Evolutionary conservation across 2,797 vertebrate genomes (phyloP).

Genomic region (Sitta carolinensis): DNA sequence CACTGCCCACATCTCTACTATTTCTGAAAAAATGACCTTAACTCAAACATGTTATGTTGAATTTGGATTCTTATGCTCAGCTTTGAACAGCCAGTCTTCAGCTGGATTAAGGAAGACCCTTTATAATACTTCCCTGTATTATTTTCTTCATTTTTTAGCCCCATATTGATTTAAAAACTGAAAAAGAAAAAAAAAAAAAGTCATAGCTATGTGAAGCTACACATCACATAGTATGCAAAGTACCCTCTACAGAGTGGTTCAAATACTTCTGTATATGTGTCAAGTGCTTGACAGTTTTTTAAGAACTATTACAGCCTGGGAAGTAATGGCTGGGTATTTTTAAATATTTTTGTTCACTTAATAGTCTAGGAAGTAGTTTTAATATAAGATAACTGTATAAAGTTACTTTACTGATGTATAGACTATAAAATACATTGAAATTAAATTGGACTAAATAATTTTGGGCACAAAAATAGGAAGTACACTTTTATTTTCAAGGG

Average conservation of each 20-base stretch:
- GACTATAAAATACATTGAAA: neutral
- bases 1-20: neutral
- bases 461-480: neutral
- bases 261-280: neutral
- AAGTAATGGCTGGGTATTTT: neutral
- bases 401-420: neutral
- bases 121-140: neutral
- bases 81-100: neutral
- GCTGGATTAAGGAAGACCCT: neutral
- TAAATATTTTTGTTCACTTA: neutral
- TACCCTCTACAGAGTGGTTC: neutral
- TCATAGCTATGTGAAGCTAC: neutral
- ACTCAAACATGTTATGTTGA: neutral
- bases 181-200: neutral
- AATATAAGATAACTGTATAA: neutral
- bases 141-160: neutral
- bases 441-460: neutral
- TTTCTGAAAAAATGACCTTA: neutral
- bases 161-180: neutral
- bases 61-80: neutral
- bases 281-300: neutral
- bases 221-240: neutral
- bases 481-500: neutral
- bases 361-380: neutral
- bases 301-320: neutral